Conservation (phyloP, 2,888 invertebrate species). For the Leuctra nigra region DNA sequence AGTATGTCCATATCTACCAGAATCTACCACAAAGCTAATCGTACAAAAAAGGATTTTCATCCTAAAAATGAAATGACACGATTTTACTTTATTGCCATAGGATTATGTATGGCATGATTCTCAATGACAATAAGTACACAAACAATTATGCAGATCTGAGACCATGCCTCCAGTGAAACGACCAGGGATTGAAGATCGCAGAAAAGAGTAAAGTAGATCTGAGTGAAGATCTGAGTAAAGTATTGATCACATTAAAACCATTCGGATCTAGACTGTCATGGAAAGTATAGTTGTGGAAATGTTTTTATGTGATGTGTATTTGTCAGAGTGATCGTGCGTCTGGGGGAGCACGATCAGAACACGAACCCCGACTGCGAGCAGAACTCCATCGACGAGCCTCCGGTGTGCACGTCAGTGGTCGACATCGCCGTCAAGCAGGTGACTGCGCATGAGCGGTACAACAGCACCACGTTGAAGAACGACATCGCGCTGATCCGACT, state of each 20-base stretch:
- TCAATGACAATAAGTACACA: too few relatives aligned
- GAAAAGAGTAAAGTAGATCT: too few relatives aligned
- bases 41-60: too few relatives aligned
- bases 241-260: too few relatives aligned
- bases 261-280: too few relatives aligned
- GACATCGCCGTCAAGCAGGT: slow-evolving; percentile 29
- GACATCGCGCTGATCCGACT: slow-evolving; percentile 33
- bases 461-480: slow-evolving; percentile 30
- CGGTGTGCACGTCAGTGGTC: slow-evolving; percentile 16
- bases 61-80: too few relatives aligned
- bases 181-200: too few relatives aligned
- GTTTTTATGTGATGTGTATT: background rate
- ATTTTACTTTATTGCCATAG: too few relatives aligned
- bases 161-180: background rate
- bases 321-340: slow-evolving; percentile 20
- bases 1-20: too few relatives aligned
- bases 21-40: too few relatives aligned
- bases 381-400: background rate
- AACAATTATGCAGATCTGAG: background rate
- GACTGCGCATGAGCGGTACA: slow-evolving; percentile 30
- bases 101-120: too few relatives aligned
- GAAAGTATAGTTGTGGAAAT: background rate
- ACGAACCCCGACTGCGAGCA: slow-evolving; percentile 21
- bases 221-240: background rate
- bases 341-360: slow-evolving; percentile 23